Base-by-base conservation (phyloP, 1,140 invertebrate genomes). In the Caenorhabditis brenneri region DNA sequence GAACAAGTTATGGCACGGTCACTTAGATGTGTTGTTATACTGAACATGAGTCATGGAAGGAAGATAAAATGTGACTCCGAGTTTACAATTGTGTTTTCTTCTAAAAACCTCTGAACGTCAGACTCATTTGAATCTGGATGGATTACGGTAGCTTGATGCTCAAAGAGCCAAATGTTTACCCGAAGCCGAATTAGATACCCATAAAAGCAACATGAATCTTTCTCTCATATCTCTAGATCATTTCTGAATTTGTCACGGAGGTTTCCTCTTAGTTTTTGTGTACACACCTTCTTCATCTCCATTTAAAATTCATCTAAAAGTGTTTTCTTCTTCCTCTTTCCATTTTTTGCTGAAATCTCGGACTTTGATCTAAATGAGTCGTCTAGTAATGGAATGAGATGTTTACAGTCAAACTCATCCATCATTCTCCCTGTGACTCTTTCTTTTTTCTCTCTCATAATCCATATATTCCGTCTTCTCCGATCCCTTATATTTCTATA, bases 361-460 rank as follows among this genome's bases (percentile, higher is more conserved):
- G 33, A 65, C 29, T 39, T 74, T 74, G 65, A 42, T 42, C 36
- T 22, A 74, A 74, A 74, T 42, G 65, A 42, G 36, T 74, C 65
- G 36, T 74, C 65, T 74, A 29, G 36, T 51, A 42, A 42, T 5
- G 12, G 36, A 42, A 42, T 19, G 65, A 74, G 65, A 74, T 42
- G 36, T 42, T 74, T 74, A 74, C 65, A 24, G 33, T 42, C 58
- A 65, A 65, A 65, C 58, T 65, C 58, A 65, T 65, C 58, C 29
- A 65, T 65, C 58, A 65, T 65, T 58, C 6, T 29, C 31, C 31
- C 31, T 46, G 9, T 7, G 5, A 16, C 22, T n/a, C 22, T 55
- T n/a, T 55, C 2, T 55, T 51, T 19, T 46, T n/a, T 51, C n/a
- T n/a, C 15, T 51, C 49, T 51, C 49, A 16, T 51, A 6, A 51